phyloP scores from a whole-genome alignment of 1,140 invertebrate species.

The Cataglyphis hispanica region DNA sequence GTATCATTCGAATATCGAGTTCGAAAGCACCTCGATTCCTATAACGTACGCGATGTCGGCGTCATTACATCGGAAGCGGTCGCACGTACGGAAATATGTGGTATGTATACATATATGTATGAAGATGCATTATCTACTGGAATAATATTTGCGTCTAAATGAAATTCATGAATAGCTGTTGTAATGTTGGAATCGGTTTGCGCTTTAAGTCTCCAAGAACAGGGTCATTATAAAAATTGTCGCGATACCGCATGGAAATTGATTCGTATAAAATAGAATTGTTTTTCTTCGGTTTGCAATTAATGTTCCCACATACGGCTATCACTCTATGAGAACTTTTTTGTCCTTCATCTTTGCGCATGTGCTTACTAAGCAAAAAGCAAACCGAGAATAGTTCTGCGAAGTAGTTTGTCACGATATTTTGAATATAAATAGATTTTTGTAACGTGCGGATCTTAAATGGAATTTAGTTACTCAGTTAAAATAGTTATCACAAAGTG shows the following conservation, averaged over 20 bases:
- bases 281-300: background rate
- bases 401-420: slow-evolving; percentile 47
- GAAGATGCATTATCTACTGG: slow-evolving; percentile 18
- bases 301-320: background rate
- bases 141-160: slow-evolving; percentile 10
- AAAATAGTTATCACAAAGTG: slow-evolving; percentile 27
- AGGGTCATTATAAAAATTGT: background rate
- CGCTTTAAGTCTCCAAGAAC: background rate
- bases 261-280: background rate
- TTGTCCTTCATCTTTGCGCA: background rate
- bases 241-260: background rate
- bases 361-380: slow-evolving; percentile 2
- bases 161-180: slow-evolving; percentile 6
- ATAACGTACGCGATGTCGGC: background rate
- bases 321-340: background rate
- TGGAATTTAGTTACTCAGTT: slow-evolving; percentile 29
- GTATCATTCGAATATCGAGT: slow-evolving; percentile 23
- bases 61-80: slow-evolving; percentile 5
- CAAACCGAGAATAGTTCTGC: background rate
- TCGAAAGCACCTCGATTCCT: slow-evolving; percentile 5
- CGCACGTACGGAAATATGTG: background rate
- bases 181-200: background rate
- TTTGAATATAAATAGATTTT: slow-evolving; percentile 55
- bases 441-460: slow-evolving; percentile 40
- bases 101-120: background rate